Conservation (phyloP, 2,113 vertebrate species). For the Polypterus bichir region DNA sequence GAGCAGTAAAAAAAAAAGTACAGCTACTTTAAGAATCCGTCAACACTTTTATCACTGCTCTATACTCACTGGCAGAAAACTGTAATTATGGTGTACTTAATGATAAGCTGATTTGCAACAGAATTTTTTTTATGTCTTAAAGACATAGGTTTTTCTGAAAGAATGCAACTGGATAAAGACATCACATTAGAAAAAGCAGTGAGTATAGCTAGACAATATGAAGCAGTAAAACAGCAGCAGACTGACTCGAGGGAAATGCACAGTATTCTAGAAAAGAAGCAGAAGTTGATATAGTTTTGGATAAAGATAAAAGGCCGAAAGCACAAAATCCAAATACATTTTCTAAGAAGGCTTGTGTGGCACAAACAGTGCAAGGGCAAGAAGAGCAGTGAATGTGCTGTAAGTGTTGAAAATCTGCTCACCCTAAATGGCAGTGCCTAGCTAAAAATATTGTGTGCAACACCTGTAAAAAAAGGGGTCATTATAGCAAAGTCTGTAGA, state of each 20-base stretch:
- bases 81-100: conserved; percentile 14
- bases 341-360: too few relatives aligned
- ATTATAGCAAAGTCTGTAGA: conserved; percentile 7
- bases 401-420: conserved; percentile 3
- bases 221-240: too few relatives aligned
- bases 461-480: conserved; percentile 4
- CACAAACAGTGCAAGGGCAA: too few relatives aligned
- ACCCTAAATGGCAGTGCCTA: conserved; percentile 1
- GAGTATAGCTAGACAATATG: too few relatives aligned
- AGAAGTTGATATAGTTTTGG: too few relatives aligned
- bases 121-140: conserved; percentile 12
- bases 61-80: conserved; percentile 8
- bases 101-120: conserved; percentile 12
- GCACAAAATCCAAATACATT: too few relatives aligned
- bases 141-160: conserved; percentile 3
- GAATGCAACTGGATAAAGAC: conserved; percentile 1
- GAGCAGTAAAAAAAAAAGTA: neutral
- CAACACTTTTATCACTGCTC: conserved; percentile 3
- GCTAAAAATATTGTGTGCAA: conserved; percentile 5
- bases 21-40: conserved; percentile 4
- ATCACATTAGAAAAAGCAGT: neutral
- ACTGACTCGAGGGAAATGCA: too few relatives aligned
- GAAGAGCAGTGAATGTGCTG: neutral
- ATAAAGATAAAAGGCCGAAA: too few relatives aligned
- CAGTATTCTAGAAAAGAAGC: too few relatives aligned